Evolutionary conservation across 2,797 vertebrate species (phyloP), one percentile per base, ranked within the genome.

Genomic region (Labeo calbasu): DNA sequence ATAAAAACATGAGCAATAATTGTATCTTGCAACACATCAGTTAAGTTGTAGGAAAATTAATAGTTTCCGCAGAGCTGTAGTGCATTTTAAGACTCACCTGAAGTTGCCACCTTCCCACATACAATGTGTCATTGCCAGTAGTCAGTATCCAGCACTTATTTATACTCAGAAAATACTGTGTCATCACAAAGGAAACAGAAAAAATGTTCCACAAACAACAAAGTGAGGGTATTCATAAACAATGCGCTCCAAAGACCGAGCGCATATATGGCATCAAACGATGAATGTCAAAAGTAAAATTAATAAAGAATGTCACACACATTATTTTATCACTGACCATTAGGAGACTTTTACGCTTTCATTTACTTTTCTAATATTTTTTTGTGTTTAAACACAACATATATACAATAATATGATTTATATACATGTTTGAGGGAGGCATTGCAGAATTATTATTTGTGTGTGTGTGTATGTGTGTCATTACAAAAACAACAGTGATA

Each of bases 21-120:
- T 75, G 2, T 13, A 51, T 50, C 28, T 2, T 2, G 13, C 25
- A 50, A 72, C 46, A 63, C 25, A 36, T 50, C 13, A 17, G 19
- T 14, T 61, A 32, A 50, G 12, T 48, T 40, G 13, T 36, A 65
- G 17, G 13, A 77, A 57, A 43, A n/a, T 32, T n/a, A 6, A 73
- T 72, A 72, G 32, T 71, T 81, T 57, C 77, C 59, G 46, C 40
- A 63, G 70, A 25, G 3, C 13, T 40, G 6, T 11, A 70, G 55
- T 71, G 48, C 25, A 72, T 75, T 72, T 65, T 70, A 23, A 82
- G 36, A 85, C 88, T 87, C 85, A 89, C 88, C 88, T 87, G 75
- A 81, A 79, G 40, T 66, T 81, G 71, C 25, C 76, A 43, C 73
- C 57, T 82, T 70, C 83, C 76, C 40, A 50, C 66, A 73, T 25